These are phyloP conservation scores for Colius striatus DNA, from an alignment of 2,113 vertebrate genomes.

Conservation along the genomic window DNA sequence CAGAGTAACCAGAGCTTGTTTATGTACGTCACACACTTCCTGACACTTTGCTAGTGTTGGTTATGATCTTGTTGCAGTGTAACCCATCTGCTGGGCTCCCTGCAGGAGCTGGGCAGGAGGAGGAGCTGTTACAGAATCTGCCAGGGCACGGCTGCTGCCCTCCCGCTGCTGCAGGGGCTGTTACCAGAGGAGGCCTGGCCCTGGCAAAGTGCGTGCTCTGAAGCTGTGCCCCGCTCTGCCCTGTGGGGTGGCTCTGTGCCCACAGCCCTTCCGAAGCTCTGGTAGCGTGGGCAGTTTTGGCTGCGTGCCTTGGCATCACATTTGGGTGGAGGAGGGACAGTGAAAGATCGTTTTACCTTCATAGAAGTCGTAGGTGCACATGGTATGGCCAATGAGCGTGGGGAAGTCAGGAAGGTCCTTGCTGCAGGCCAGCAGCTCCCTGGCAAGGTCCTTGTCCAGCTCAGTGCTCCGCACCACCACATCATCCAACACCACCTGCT, in stretches of 20 bases:
- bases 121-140: background rate
- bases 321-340: background rate
- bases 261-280: background rate
- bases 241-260: background rate
- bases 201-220: background rate
- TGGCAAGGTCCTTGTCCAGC: constrained; percentile 81
- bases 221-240: background rate
- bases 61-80: background rate
- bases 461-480: constrained; percentile 84
- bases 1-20: constrained; percentile 23
- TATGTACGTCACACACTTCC: background rate
- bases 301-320: accelerated
- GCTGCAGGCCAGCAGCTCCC: constrained; percentile 83
- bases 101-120: background rate
- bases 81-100: background rate
- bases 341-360: constrained; percentile 74
- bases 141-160: background rate
- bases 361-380: constrained; percentile 91
- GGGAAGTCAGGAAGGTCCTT: constrained; percentile 75
- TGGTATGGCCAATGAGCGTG: constrained; percentile 81
- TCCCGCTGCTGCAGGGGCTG: background rate
- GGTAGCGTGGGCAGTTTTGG: background rate
- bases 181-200: background rate
- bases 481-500: constrained; percentile 86
- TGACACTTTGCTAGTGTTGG: background rate